A percentile compares a stretch with the other conserved stretches of the same genome.
phyloP scores from a whole-genome alignment of 2,113 vertebrate genomes.

The Lampris megalopsis region DNA sequence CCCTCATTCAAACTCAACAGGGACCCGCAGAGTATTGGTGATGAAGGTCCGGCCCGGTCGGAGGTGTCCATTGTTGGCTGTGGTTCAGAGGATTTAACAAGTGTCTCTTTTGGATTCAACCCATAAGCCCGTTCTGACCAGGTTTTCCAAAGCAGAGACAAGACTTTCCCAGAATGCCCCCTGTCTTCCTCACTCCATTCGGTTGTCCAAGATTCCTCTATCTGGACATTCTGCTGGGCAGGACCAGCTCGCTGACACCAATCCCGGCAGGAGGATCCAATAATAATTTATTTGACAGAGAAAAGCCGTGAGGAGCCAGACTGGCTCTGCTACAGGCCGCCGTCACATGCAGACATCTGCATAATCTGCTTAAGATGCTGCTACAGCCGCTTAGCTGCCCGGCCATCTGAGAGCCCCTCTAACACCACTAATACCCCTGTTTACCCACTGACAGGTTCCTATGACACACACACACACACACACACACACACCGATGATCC shows the following conservation, averaged over 20 bases:
- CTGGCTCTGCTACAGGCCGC: constrained; percentile 65
- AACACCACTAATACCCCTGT: constrained; percentile 68
- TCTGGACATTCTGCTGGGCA: constrained; percentile 67
- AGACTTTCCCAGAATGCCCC: constrained; percentile 5
- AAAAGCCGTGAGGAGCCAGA: constrained; percentile 62
- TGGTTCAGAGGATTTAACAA: neutral
- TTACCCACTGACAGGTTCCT: constrained; percentile 57
- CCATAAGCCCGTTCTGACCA: neutral
- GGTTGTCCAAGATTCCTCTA: constrained; percentile 57
- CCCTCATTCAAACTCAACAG: constrained; percentile 17
- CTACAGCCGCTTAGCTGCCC: constrained; percentile 76
- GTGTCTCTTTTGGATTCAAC: neutral
- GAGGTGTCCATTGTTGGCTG: constrained; percentile 10
- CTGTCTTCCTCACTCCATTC: constrained; percentile 13
- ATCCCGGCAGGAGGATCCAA: constrained; percentile 59
- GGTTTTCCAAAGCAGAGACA: constrained; percentile 27
- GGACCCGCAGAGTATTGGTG: neutral
- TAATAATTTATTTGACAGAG: constrained; percentile 75
- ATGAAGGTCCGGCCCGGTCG: constrained; percentile 2
- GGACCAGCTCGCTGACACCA: constrained; percentile 60
- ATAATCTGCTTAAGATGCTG: constrained; percentile 89
- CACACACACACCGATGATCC: constrained; percentile 29
- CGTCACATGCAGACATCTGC: constrained; percentile 72
- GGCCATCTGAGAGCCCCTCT: constrained; percentile 60
- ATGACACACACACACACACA: no score